Base-by-base conservation (phyloP, 2,113 vertebrate genomes). In the Myotis brandtii region DNA sequence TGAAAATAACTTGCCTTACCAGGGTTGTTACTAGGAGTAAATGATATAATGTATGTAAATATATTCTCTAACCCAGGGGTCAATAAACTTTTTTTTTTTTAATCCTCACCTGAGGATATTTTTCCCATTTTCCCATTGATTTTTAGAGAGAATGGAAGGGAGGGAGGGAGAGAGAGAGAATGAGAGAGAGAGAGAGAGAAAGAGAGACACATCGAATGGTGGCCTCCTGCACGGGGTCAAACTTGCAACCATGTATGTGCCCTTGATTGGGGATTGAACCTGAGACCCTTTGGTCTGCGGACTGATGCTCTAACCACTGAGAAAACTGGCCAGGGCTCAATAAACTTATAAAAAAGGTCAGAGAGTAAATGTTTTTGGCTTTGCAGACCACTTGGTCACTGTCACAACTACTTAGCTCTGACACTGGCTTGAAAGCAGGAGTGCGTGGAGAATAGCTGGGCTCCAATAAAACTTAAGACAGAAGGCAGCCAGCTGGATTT, bases 331-430 rank as follows among this genome's bases (percentile, higher is more conserved):
- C 69, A 48, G 14, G 46, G 21, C 40, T 70, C 75, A 69, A 3
- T 37, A 86, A 66, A 75, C 89, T 37, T 83, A 64, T 86, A 54
- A 87, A 92, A 87, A 92, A 67, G 56, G 43, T 62, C 81, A 76
- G 50, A 92, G 73, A 67, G 59, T 62, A 67, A 59, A 82, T 89
- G 82, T 37, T 95, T 95, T 95, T 70, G 56, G 46, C 48, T 93
- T 80, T 87, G 67, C 20, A 79, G 46, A 80, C 40, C 34, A 64
- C 62, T 69, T 7, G 7, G n/a, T 89, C n/a, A 92, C 79, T 87
- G 69, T 66, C 23, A n/a, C 43, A 52, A 10, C 32, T 86, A 18
- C 40, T 94, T 37, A 81, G 9, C 54, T 76, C 11, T 86, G 48
- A 16, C 73, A 12, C 20, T 52, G 27, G 73, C 37, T 37, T 8